Evolutionary conservation across 2,113 vertebrate genomes (phyloP), one percentile per base, ranked within the genome.

Genomic region (Rhizomys pruinosus): DNA sequence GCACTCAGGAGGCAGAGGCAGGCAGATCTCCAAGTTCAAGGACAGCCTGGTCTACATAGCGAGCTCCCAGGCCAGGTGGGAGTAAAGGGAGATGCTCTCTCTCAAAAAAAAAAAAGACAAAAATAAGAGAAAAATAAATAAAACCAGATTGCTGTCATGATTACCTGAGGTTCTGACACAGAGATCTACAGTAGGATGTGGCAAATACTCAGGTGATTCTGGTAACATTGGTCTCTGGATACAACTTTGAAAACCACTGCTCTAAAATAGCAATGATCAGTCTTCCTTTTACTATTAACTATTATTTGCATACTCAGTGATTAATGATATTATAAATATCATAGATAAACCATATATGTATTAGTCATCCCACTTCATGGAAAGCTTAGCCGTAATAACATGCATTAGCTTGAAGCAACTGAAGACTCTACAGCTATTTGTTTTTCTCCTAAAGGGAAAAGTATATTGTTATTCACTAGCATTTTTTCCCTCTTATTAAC

Each of bases 211-310:
- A 59, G 12, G 17, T 5, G 29, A n/a, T 61, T 4, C 3, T 66
- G 6, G n/a, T 44, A 0, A 16, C 7, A 4, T n/a, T 57, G 8
- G 3, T 4, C 44, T 3, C 39, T 44, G 19, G 73, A 64, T 7
- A 8, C 79, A 7, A 39, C 7, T 88, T 63, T 66, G 19, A 95
- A 80, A 80, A 68, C 20, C 25, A 52, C 5, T 66, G 12, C 17
- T 74, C 29, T 81, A 66, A 94, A 92, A 89, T 0, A 61, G 10
- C 42, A 32, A 78, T 20, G 39, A 13, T 16, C 64, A 55, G 74
- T 68, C 1, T 72, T 77, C 15, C 19, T 42, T 52, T 84, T 85
- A 34, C 39, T 77, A 17, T 87, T 85, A 39, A 64, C 4, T 61
- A 52, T 32, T 80, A 66, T 66, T 89, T 55, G 76, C 22, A 47